These are phyloP conservation scores for Palythoa grandiflora DNA, from an alignment of 92 coral and sea anemone genomes.

Conservation along the genomic window DNA sequence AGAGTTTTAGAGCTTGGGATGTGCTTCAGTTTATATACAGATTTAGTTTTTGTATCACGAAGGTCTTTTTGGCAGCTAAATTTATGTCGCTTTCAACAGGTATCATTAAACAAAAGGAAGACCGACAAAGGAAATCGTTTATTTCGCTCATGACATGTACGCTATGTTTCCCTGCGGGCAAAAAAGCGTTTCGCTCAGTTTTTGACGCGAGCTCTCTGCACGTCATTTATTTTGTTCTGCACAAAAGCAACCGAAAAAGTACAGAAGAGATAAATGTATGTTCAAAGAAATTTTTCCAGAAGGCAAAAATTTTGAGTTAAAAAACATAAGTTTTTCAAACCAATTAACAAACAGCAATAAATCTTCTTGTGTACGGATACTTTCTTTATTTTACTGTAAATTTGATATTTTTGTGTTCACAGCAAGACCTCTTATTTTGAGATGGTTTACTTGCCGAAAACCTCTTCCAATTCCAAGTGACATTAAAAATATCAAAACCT, in stretches of 20 bases:
- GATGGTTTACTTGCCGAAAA: conserved; percentile 14
- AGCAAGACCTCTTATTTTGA: conserved; percentile 37
- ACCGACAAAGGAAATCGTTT: conserved; percentile 47
- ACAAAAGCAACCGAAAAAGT: conserved; percentile 37
- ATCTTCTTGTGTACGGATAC: not conserved
- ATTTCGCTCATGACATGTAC: not conserved
- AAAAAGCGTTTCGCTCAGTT: conserved; percentile 9
- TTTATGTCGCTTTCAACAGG: not conserved
- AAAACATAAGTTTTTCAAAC: conserved; percentile 4
- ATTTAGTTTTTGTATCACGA: not conserved
- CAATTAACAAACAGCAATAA: not conserved
- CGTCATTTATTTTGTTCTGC: not conserved
- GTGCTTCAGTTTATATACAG: not conserved
- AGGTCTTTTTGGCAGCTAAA: not conserved
- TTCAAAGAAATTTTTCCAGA: conserved; percentile 5
- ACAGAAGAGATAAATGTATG: not conserved
- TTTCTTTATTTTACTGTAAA: not conserved
- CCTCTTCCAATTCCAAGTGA: conserved; percentile 15
- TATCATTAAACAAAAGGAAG: conserved; percentile 26
- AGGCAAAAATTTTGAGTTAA: conserved; percentile 23
- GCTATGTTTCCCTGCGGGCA: conserved; percentile 21
- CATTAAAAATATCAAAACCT: not conserved
- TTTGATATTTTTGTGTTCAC: conserved; percentile 5
- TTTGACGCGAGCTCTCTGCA: conserved; percentile 45
- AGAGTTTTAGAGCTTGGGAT: too few relatives aligned